Percentiles rank a stretch among this genome's conserved stretches.
Evolutionary conservation across 92 coral and sea anemone genomes (phyloP).

Genomic region (Palythoa grandis): DNA sequence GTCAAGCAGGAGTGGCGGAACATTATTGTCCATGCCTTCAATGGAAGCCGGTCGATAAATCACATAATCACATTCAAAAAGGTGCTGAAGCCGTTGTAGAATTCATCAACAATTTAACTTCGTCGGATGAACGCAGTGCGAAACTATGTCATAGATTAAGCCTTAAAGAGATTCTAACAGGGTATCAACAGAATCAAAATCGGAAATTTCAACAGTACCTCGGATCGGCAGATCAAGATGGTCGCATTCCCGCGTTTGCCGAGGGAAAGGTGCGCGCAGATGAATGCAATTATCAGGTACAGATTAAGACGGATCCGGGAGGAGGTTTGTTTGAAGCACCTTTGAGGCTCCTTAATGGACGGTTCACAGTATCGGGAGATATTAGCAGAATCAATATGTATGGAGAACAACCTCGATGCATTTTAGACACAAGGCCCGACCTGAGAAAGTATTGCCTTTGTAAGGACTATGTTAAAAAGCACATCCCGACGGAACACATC

Average conservation of each 20-base stretch:
- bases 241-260: conserved; percentile 83
- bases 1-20: conserved; percentile 78
- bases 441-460: conserved; percentile 87
- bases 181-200: conserved; percentile 82
- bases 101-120: conserved; percentile 70
- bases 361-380: conserved; percentile 66
- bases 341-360: conserved; percentile 57
- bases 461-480: conserved; percentile 43
- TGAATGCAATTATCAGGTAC: conserved; percentile 84
- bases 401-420: conserved; percentile 90
- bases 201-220: conserved; percentile 68
- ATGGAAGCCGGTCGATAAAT: conserved; percentile 62
- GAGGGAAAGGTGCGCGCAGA: conserved; percentile 34
- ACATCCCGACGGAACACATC: neutral
- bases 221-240: conserved; percentile 83
- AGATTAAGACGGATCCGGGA: conserved; percentile 79
- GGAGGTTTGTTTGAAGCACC: conserved; percentile 85
- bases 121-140: conserved; percentile 57
- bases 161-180: conserved; percentile 63
- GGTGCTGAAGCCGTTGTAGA: conserved; percentile 73
- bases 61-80: conserved; percentile 61
- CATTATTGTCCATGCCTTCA: conserved; percentile 97
- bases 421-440: conserved; percentile 76
- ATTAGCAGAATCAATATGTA: conserved; percentile 86
- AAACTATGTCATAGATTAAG: conserved; percentile 68